These are phyloP conservation scores for Neosilurus mollespiculum DNA, from an alignment of 2,797 vertebrate genomes.

Conservation along the genomic window DNA sequence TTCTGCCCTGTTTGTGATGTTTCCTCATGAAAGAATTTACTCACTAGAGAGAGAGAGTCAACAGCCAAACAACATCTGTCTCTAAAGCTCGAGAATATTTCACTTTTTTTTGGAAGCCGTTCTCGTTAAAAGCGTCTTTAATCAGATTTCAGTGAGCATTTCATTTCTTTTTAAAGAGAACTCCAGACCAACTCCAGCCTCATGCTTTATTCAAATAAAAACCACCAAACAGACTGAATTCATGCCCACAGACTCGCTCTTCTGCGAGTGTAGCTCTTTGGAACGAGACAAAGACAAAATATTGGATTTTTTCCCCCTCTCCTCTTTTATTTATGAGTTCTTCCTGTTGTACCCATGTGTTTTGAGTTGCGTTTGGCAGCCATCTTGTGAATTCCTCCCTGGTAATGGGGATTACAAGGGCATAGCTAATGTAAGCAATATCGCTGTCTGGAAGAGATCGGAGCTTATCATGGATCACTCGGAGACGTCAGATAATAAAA, in stretches of 20 bases:
- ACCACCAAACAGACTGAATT: slow-evolving; percentile 34
- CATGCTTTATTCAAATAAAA: slow-evolving; percentile 50
- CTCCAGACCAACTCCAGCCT: slow-evolving; percentile 49
- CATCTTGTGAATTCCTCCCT: slow-evolving; percentile 58
- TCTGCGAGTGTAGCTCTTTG: slow-evolving; percentile 46
- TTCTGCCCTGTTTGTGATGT: background rate
- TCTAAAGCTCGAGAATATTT: slow-evolving; percentile 26
- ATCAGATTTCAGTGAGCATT: slow-evolving; percentile 37
- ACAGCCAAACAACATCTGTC: slow-evolving; percentile 27
- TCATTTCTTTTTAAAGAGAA: slow-evolving; percentile 44
- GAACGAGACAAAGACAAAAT: slow-evolving; percentile 50
- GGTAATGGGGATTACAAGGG: slow-evolving; percentile 61
- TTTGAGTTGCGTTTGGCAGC: slow-evolving; percentile 63
- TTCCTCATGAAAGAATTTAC: slow-evolving; percentile 14
- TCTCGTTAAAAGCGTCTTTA: slow-evolving; percentile 33
- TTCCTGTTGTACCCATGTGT: slow-evolving; percentile 62
- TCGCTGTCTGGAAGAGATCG: slow-evolving; percentile 45
- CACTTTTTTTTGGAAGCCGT: slow-evolving; percentile 8
- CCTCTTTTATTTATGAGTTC: slow-evolving; percentile 58
- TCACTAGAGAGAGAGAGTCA: slow-evolving; percentile 3
- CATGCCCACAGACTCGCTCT: slow-evolving; percentile 33
- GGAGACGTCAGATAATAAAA: slow-evolving; percentile 32
- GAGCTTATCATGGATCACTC: slow-evolving; percentile 35
- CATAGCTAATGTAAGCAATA: slow-evolving; percentile 61
- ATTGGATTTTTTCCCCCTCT: slow-evolving; percentile 37